Evolutionary conservation across 2,113 vertebrate species (phyloP).

Genomic region (Indicator indicator): DNA sequence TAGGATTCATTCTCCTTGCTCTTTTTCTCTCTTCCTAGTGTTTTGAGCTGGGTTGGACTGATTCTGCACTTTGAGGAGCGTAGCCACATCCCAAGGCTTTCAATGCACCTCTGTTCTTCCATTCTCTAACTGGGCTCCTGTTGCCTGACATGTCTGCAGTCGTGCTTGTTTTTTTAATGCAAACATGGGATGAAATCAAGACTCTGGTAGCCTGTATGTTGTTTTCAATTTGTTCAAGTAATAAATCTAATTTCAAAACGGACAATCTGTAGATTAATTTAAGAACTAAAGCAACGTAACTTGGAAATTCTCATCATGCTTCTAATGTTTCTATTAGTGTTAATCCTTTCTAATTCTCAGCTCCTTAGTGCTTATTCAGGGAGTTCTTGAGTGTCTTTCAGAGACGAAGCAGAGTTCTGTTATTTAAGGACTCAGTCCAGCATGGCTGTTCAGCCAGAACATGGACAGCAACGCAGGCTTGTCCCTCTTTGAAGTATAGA

Average conservation of each 20-base stretch:
- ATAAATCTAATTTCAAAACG: slow-evolving; percentile 67
- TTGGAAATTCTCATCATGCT: neutral
- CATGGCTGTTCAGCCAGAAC: neutral
- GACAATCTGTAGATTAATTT: slow-evolving; percentile 46
- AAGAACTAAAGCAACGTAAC: slow-evolving; percentile 20
- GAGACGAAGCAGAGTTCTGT: neutral
- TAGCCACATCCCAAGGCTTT: neutral
- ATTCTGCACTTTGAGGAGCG: neutral
- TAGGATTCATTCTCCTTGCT: neutral
- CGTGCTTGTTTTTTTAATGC: slow-evolving; percentile 46
- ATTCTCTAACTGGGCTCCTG: slow-evolving; percentile 16
- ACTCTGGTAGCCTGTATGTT: slow-evolving; percentile 60
- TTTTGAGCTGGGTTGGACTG: neutral
- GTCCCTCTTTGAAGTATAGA: neutral
- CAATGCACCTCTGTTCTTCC: slow-evolving; percentile 24
- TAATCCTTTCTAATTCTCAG: neutral
- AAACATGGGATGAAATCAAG: slow-evolving; percentile 40
- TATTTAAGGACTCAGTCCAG: neutral
- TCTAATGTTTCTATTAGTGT: neutral
- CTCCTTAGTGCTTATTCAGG: neutral
- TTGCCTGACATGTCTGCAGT: slow-evolving; percentile 48
- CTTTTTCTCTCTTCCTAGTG: neutral
- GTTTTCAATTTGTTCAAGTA: slow-evolving; percentile 64
- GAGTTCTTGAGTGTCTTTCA: neutral
- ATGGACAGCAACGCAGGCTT: neutral